These are phyloP conservation scores for Megalops cyprinoides DNA, from an alignment of 2,797 vertebrate species.

Conservation along the genomic window DNA sequence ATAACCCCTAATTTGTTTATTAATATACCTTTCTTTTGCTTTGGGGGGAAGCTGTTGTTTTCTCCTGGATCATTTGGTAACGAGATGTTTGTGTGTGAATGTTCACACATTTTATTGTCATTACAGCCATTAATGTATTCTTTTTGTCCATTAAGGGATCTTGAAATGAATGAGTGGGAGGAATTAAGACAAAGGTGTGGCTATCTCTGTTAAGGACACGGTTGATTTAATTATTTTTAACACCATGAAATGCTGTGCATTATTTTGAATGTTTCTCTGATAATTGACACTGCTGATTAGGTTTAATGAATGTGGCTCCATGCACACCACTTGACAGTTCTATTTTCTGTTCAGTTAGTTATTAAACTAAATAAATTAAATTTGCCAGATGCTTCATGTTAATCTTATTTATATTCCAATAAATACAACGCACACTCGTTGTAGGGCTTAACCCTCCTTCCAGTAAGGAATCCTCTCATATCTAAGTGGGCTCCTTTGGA, in stretches of 20 bases:
- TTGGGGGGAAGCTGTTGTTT: background rate
- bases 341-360: slow-evolving; percentile 17
- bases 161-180: background rate
- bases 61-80: background rate
- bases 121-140: background rate
- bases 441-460: background rate
- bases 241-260: slow-evolving; percentile 26
- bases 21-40: background rate
- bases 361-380: slow-evolving; percentile 35
- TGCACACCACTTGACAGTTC: slow-evolving; percentile 31
- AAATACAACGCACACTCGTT: slow-evolving; percentile 32
- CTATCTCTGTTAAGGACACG: background rate
- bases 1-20: background rate
- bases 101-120: background rate
- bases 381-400: slow-evolving; percentile 44
- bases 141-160: background rate
- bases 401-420: slow-evolving; percentile 40
- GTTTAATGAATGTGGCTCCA: slow-evolving; percentile 27
- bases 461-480: slow-evolving; percentile 13
- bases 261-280: slow-evolving; percentile 17
- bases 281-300: slow-evolving; percentile 45
- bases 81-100: background rate
- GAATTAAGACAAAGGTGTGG: background rate
- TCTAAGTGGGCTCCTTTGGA: slow-evolving; percentile 1
- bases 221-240: background rate